Evolutionary conservation across 2,113 vertebrate genomes (phyloP), one percentile per base, ranked within the genome.

Genomic region (Phocoena phocoena): DNA sequence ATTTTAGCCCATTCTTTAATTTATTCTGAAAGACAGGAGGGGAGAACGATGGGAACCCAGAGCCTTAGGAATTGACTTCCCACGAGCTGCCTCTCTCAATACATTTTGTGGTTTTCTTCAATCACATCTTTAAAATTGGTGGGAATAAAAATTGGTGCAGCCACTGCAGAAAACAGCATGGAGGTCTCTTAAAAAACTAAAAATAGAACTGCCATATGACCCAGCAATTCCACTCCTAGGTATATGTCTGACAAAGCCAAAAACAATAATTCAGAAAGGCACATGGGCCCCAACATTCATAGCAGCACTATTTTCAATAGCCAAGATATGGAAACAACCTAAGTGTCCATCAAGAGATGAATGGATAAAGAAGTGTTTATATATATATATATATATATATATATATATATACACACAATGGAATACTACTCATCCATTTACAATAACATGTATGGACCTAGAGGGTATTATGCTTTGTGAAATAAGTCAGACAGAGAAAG

Each of bases 1-100:
- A 92, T 76, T 88, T 62, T 58, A 94, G 93, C 96, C 63, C 1
- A 14, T n/a, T 77, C 82, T 83, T 76, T 85, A 41, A 71, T 88
- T 95, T 62, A 67, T 62, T 50, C 77, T 47, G n/a, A 86, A 68
- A 85, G 63, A 53, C 74, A 47, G 8, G 33, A 85, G 26, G 33
- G 20, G 82, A 41, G 44, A 33, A 76, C 50, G 77, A 68, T 3
- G 31, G 47, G 7, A 47, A 5, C 23, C 6, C 11, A 74, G 38
- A 26, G 41, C 5, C 1, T n/a, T 28, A n/a, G 63, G 47, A 21
- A 28, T 1, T 36, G 28, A 15, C 63, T 65, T 97, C 47, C 38
- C 53, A 6, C 0, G 0, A 67, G 50, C 47, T 73, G 77, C n/a
- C 55, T 81, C 84, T 80, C 50, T 76, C 74, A 28, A 77, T 12